Base-by-base conservation (phyloP, 1,140 invertebrate genomes). In the Hyposmocoma kahamanoa region DNA sequence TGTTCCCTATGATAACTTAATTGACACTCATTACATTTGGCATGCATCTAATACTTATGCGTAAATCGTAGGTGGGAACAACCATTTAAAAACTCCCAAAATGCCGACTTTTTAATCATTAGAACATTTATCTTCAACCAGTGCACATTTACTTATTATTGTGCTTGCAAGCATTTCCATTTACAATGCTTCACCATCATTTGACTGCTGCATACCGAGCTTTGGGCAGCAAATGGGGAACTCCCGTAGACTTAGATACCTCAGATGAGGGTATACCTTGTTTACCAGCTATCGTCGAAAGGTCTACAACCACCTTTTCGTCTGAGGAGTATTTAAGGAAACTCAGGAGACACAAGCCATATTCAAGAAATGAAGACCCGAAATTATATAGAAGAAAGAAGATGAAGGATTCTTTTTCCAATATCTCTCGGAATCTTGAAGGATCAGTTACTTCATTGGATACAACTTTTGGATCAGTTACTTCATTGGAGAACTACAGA, bases 201-300 rank as follows among this genome's bases (percentile, higher is more conserved):
- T 51, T 75, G 45, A 64, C 61, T 5, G 47, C 53, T 5, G 70
- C 70, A 4, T 74, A 65, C 38, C 64, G 74, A 41, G 58, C 62
- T 6, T 52, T 78, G 26, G 70, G 75, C 45, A 42, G 47, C n/a
- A 72, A 76, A 46, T 76, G 70, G 74, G 72, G 74, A 0, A 57
- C 39, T 3, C 54, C 72, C 5, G 48, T 76, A 0, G 68, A 78
- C 47, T 44, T 75, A 36, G 72, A 78, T 15, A 55, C 49, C 6
- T 36, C 60, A 0, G 36, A 49, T 13, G 62, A 67, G 11, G 6
- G 20, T 11, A 24, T 11, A 1, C 38, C 54, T 0, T 73, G 61
- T 46, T 1, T 53, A 0, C 70, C 72, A 10, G 72, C 66, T 11
- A 22, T 61, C 1, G 44, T 75, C 2, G 72, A 78, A 18, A 18